A percentile compares a stretch with the other conserved stretches of the same genome.
Evolutionary conservation across 53 echinoderm and acorn worm species (phyloP).

Genomic region (Pentamera pediparva): DNA sequence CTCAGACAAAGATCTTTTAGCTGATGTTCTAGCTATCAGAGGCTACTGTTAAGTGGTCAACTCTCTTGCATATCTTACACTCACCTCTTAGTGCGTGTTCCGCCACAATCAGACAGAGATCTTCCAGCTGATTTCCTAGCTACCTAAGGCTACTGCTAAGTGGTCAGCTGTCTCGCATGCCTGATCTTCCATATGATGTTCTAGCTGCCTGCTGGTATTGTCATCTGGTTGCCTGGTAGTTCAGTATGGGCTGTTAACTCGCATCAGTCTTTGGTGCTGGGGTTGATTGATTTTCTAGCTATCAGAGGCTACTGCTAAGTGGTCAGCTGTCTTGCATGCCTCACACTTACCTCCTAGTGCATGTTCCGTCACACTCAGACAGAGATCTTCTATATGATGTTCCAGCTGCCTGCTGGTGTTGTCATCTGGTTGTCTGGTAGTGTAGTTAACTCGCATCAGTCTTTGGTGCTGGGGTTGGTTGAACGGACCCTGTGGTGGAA

Average conservation of each 20-base stretch:
- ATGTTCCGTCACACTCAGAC: constrained; percentile 89
- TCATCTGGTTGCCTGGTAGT: constrained; percentile 71
- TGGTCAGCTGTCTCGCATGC: no score
- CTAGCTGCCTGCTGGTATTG: constrained; percentile 52
- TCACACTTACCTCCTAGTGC: constrained; percentile 85
- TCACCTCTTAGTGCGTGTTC: constrained; percentile 85
- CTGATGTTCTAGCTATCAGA: no score
- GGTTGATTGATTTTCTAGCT: constrained; percentile 26
- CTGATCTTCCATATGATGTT: constrained; percentile 51
- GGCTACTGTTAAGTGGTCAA: no score
- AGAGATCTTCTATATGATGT: constrained; percentile 60
- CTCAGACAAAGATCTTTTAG: no score
- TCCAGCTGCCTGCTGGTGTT: constrained; percentile 54
- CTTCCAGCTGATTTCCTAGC: no score
- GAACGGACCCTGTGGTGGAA: constrained; percentile 56
- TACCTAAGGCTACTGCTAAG: no score
- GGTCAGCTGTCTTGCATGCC: no score
- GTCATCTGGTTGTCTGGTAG: constrained; percentile 70
- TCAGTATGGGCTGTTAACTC: constrained; percentile 45
- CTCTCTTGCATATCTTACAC: no score
- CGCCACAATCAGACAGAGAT: constrained; percentile 85
- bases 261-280: constrained; percentile 46
- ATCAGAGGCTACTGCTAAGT: no score
- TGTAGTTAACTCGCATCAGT: constrained; percentile 45
- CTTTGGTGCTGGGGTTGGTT: constrained; percentile 43